phyloP scores from a whole-genome alignment of 1,140 invertebrate genomes.

The Procambarus virginalis region DNA sequence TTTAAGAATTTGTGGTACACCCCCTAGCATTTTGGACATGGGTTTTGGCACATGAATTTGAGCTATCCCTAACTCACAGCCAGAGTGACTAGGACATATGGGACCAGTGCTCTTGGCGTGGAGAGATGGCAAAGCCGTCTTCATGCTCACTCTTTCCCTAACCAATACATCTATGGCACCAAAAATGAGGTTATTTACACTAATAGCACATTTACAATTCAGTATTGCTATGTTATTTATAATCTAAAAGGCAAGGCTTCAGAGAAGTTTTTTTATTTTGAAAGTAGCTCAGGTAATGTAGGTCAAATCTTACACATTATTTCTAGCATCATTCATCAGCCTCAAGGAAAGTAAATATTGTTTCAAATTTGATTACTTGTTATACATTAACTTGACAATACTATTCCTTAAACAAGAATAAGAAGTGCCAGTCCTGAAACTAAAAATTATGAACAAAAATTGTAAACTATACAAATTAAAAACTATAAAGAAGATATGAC shows the following conservation, averaged over 20 bases:
- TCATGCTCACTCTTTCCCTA: constrained; percentile 21
- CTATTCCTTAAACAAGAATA: not conserved
- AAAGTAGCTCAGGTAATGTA: constrained; percentile 11
- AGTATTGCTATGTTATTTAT: constrained; percentile 33
- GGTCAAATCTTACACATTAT: constrained; percentile 1
- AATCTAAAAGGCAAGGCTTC: constrained; percentile 45
- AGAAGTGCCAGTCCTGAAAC: not conserved
- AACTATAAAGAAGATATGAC: not conserved
- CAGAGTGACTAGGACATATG: constrained; percentile 30
- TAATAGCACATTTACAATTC: constrained; percentile 49
- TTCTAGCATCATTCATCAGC: not conserved
- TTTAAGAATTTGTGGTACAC: constrained; percentile 34
- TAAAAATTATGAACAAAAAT: not conserved
- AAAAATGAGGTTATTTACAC: constrained; percentile 39
- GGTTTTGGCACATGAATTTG: constrained; percentile 57
- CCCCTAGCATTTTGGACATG: constrained; percentile 29
- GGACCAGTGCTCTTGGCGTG: constrained; percentile 35
- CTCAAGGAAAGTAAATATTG: not conserved
- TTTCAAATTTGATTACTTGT: not conserved
- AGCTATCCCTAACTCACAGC: constrained; percentile 54
- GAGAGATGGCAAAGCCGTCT: constrained; percentile 23
- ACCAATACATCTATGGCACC: constrained; percentile 49
- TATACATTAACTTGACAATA: not conserved
- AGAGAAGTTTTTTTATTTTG: constrained; percentile 15
- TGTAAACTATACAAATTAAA: no score